phyloP scores from a whole-genome alignment of 2,888 invertebrate genomes.

The Leucophora obtusa region DNA sequence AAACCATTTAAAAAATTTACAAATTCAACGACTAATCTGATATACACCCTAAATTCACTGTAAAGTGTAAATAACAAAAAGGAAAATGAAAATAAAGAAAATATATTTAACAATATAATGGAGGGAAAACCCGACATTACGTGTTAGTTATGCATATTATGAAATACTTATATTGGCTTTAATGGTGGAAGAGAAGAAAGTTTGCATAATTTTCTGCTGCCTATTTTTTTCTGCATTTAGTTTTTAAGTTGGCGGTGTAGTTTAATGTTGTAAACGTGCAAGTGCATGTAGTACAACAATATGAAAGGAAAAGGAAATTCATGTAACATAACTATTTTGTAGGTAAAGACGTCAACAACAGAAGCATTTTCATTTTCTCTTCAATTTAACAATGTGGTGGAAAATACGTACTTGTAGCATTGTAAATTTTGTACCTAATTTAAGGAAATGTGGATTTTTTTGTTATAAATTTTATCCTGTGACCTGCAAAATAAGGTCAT shows the following conservation, averaged over 20 bases:
- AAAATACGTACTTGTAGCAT: conserved; percentile 30
- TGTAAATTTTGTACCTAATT: conserved; percentile 54
- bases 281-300: conserved; percentile 34
- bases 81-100: conserved; percentile 4
- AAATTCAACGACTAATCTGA: background rate
- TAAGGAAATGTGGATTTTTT: conserved; percentile 28
- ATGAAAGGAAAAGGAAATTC: conserved; percentile 58
- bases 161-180: conserved; percentile 63
- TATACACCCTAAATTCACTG: background rate
- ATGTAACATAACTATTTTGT: conserved; percentile 55
- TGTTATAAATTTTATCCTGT: conserved; percentile 15
- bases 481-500: conserved; percentile 54
- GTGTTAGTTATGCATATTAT: conserved; percentile 60
- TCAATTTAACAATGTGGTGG: conserved; percentile 33
- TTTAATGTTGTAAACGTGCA: conserved; percentile 49
- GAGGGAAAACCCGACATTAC: conserved; percentile 49
- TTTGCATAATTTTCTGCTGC: conserved; percentile 46
- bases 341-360: conserved; percentile 54
- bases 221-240: conserved; percentile 17
- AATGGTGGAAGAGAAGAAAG: conserved; percentile 36
- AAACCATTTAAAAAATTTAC: background rate
- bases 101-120: conserved; percentile 50
- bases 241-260: conserved; percentile 35
- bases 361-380: conserved; percentile 25
- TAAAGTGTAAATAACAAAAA: background rate